Conservation (phyloP, 2,113 vertebrate genomes). For the Brevimyrus niger region DNA sequence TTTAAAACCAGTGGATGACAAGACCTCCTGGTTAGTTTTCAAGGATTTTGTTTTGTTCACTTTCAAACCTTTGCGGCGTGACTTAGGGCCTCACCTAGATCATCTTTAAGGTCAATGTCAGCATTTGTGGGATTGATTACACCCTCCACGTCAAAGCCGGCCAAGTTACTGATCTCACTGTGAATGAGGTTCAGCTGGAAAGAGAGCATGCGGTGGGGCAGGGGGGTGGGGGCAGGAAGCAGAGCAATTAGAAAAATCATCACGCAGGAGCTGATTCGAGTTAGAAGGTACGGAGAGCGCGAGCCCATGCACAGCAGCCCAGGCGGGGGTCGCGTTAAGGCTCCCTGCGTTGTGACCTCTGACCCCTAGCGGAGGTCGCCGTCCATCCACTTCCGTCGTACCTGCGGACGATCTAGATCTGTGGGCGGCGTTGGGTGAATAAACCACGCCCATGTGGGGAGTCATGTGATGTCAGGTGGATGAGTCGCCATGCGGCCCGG, state of each 20-base stretch:
- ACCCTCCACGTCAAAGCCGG: slow-evolving; percentile 99
- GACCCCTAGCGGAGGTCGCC: neutral
- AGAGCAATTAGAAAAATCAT: slow-evolving; percentile 54
- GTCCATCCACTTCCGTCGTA: neutral
- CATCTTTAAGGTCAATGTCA: slow-evolving; percentile 99
- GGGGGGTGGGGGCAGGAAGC: slow-evolving; percentile 50
- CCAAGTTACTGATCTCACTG: slow-evolving; percentile 99
- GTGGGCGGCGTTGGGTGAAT: neutral
- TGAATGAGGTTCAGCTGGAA: slow-evolving; percentile 99
- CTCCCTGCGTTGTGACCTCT: neutral
- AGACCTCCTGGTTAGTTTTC: slow-evolving; percentile 12
- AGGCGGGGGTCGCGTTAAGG: neutral
- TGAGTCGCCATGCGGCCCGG: neutral
- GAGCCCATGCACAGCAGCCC: neutral
- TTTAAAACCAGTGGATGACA: neutral
- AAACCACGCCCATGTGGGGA: neutral
- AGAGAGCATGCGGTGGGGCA: slow-evolving; percentile 75
- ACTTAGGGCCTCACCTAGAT: slow-evolving; percentile 78
- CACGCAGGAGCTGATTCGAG: slow-evolving; percentile 46
- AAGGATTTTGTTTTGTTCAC: slow-evolving; percentile 36
- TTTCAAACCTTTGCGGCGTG: slow-evolving; percentile 23
- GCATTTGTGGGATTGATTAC: slow-evolving; percentile 99
- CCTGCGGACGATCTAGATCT: neutral
- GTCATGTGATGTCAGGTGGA: neutral
- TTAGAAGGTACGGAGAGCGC: neutral